A percentile compares a stretch with the other conserved stretches of the same genome.
Evolutionary conservation across 1,140 invertebrate species (phyloP).

Genomic region (Aphelinus certus): DNA sequence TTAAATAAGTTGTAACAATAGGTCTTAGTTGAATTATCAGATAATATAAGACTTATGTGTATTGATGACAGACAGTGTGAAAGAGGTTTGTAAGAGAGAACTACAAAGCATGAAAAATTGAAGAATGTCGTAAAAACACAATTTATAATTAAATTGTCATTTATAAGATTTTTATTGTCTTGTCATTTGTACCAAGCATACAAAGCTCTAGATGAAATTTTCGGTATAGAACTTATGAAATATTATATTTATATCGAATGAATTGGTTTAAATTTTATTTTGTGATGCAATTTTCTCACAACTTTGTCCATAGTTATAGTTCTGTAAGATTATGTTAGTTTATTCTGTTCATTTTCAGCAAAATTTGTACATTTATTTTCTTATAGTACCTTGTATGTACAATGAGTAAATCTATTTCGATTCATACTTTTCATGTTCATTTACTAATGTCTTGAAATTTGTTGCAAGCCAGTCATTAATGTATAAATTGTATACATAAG

Average conservation of each 20-base stretch:
- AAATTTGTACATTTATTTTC: constrained; percentile 39
- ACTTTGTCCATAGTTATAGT: constrained; percentile 25
- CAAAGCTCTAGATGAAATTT: constrained; percentile 16
- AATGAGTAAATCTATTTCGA: constrained; percentile 38
- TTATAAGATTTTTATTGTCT: constrained; percentile 34
- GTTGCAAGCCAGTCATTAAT: too few relatives aligned
- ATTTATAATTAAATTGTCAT: constrained; percentile 38
- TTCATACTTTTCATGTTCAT: constrained; percentile 24
- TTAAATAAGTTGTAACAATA: constrained; percentile 33
- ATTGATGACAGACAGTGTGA: constrained; percentile 31
- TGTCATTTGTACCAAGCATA: constrained; percentile 34
- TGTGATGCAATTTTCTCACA: constrained; percentile 24
- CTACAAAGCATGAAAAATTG: constrained; percentile 25
- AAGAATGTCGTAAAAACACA: constrained; percentile 27
- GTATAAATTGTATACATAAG: constrained; percentile 19
- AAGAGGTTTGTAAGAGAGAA: constrained; percentile 30
- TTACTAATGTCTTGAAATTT: constrained; percentile 12
- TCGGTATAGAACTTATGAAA: background rate
- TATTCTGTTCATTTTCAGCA: constrained; percentile 17
- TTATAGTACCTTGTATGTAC: constrained; percentile 31
- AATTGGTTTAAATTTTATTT: background rate
- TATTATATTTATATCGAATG: constrained; percentile 14
- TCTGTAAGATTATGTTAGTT: constrained; percentile 4
- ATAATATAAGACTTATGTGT: constrained; percentile 33
- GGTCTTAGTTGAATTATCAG: constrained; percentile 32